Percentiles rank a stretch among this genome's conserved stretches.
Conservation (phyloP, 1,140 invertebrate species). For the Dendrolimus kikuchii region DNA sequence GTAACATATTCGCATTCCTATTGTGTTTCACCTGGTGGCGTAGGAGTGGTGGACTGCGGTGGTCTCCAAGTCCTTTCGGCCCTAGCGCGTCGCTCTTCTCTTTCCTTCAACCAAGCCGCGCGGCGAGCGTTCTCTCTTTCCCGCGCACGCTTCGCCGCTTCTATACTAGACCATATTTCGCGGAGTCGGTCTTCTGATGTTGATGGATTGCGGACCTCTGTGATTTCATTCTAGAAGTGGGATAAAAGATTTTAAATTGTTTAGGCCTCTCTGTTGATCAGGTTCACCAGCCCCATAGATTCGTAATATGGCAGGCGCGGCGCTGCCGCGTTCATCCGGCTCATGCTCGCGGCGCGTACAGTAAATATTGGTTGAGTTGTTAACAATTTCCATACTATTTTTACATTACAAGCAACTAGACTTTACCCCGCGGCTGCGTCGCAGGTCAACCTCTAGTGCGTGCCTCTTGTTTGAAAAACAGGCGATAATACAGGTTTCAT, state of each 20-base stretch:
- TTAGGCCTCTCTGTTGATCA: too few species aligned
- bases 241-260: neutral
- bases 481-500: too few species aligned
- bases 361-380: too few species aligned
- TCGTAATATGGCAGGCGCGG: too few species aligned
- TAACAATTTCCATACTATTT: too few species aligned
- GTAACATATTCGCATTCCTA: neutral
- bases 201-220: slow-evolving; percentile 59
- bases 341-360: too few species aligned
- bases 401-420: too few species aligned
- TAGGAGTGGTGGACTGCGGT: slow-evolving; percentile 17
- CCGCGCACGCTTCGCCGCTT: slow-evolving; percentile 79
- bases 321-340: too few species aligned
- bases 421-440: too few species aligned
- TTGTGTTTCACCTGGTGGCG: slow-evolving; percentile 6
- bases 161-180: slow-evolving; percentile 81
- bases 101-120: slow-evolving; percentile 79
- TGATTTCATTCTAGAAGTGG: slow-evolving; percentile 52
- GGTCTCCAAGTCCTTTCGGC: slow-evolving; percentile 73
- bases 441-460: too few species aligned
- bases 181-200: slow-evolving; percentile 79
- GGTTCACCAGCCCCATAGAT: too few species aligned
- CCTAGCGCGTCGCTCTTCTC: slow-evolving; percentile 77
- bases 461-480: too few species aligned
- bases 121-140: slow-evolving; percentile 78